Evolutionary conservation across 2,113 vertebrate genomes (phyloP), one percentile per base, ranked within the genome.

Genomic region (Cephalopholis sonnerati): DNA sequence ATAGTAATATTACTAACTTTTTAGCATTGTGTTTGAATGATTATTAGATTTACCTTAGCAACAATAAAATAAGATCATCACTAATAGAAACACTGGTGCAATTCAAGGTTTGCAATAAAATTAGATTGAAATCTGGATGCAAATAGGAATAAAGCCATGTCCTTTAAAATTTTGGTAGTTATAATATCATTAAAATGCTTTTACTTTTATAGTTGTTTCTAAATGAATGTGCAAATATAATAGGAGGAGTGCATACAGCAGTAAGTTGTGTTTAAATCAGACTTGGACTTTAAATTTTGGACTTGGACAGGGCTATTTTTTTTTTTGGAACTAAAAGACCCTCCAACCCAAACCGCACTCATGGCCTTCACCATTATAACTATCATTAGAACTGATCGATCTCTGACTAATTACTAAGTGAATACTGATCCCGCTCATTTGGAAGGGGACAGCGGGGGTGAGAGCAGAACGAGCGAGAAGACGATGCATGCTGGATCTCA

Each of bases 341-440:
- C 29, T 62, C 15, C 6, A 11, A n/a, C 5, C 25, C 53, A 18
- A 44, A 9, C 76, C 22, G 25, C 67, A 44, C 67, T 53, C 32
- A 55, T 39, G 70, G 50, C 82, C 51, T 72, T 70, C 77, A 74
- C 68, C 77, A 70, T 81, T 77, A 79, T 72, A 83, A 78, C 70
- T 82, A 81, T 86, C 75, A 82, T 88, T 88, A 80, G 29, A 80
- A 22, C 0, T 58, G 70, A 80, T 90, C 76, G 77, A 91, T 81
- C 75, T 71, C 32, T 70, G 77, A 74, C 75, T 91, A 90, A 91
- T 92, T 91, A 78, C 78, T 70, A 74, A 82, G 83, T 89, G 76
- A 84, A 70, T 20, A 51, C 70, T 65, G 74, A 89, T 81, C 83
- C 74, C 66, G 79, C 79, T 74, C 50, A 39, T 83, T 80, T 44